These are phyloP conservation scores for Synanceia verrucosa DNA, from an alignment of 2,797 vertebrate genomes.

Conservation along the genomic window DNA sequence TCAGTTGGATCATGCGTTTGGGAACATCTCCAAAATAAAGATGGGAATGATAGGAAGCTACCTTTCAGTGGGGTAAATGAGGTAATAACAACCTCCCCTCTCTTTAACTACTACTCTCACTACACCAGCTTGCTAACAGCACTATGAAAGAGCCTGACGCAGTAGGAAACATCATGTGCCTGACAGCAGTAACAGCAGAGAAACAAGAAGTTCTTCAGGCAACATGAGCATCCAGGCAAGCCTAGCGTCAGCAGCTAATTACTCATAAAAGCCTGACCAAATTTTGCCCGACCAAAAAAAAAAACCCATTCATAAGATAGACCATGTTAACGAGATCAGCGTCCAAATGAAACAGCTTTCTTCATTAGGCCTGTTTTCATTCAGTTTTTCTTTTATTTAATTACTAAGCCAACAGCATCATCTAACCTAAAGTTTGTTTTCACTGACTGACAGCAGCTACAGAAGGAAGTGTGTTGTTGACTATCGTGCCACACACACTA, in stretches of 20 bases:
- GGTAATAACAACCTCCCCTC: background rate
- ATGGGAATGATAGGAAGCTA: background rate
- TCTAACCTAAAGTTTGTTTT: background rate
- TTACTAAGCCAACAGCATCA: background rate
- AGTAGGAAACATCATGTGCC: slow-evolving; percentile 15
- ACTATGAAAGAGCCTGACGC: background rate
- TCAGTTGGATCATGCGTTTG: slow-evolving; percentile 4
- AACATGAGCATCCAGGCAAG: slow-evolving; percentile 11
- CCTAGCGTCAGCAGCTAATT: background rate
- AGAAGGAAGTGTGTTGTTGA: background rate
- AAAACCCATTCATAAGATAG: background rate
- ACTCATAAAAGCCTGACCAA: background rate
- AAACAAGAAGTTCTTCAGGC: slow-evolving; percentile 26
- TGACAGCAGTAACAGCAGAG: background rate
- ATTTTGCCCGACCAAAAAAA: background rate
- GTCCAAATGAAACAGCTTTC: background rate
- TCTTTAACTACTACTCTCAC: background rate
- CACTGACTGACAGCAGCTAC: no score
- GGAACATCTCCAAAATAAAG: background rate
- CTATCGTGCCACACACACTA: no score
- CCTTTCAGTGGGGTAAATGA: slow-evolving; percentile 5
- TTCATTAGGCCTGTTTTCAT: background rate
- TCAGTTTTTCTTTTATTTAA: background rate
- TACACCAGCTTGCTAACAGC: slow-evolving; percentile 9
- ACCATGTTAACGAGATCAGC: no score